Conservation (phyloP, 2,113 vertebrate species). For the Sinocyclocheilus rhinocerous region DNA sequence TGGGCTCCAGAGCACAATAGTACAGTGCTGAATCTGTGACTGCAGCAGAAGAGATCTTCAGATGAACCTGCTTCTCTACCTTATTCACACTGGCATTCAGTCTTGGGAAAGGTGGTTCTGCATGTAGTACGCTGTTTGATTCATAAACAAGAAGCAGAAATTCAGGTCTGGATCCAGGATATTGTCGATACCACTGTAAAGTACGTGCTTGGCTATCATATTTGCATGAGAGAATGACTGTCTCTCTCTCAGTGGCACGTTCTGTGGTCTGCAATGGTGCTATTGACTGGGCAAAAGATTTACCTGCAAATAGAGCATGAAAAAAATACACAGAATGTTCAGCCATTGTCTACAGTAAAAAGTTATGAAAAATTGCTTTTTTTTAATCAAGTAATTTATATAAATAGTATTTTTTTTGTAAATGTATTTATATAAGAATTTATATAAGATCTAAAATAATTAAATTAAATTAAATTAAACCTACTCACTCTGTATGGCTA, state of each 20-base stretch:
- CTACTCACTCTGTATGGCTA: background rate
- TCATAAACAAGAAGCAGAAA: background rate
- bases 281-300: slow-evolving; percentile 20
- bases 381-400: background rate
- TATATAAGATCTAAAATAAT: no score
- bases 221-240: slow-evolving; percentile 3
- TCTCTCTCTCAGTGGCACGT: background rate
- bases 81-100: background rate
- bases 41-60: background rate
- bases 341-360: background rate
- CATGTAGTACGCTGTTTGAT: background rate
- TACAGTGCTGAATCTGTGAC: background rate
- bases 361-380: no score
- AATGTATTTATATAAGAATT: background rate
- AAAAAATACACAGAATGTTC: background rate
- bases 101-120: background rate
- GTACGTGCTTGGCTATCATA: background rate
- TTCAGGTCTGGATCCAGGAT: slow-evolving; percentile 34
- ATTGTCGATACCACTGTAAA: slow-evolving; percentile 37
- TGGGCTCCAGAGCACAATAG: background rate
- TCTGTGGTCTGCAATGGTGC: background rate
- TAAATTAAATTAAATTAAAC: no score
- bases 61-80: background rate
- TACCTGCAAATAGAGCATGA: background rate
- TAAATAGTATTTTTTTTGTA: no score